Conservation (phyloP, 2,797 vertebrate species). For the Acanthornis magna region DNA sequence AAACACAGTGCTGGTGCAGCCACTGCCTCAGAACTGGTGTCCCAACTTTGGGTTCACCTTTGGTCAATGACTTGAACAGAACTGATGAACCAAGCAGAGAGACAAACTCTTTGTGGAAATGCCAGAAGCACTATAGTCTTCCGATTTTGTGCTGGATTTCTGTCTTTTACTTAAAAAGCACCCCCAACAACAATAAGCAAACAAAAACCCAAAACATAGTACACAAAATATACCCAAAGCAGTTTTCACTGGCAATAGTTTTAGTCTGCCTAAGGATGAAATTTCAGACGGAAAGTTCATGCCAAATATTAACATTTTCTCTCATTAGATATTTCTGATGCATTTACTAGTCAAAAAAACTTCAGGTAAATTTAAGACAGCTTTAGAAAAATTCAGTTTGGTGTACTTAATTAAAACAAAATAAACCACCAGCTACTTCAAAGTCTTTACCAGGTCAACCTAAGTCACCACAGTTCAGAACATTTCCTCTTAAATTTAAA, state of each 20-base stretch:
- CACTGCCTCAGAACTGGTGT: not conserved
- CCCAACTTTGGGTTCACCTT: not conserved
- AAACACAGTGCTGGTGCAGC: not conserved
- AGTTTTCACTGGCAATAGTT: not conserved
- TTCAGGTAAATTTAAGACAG: not conserved
- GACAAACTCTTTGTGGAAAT: not conserved
- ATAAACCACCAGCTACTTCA: not conserved
- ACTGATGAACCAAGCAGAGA: not conserved
- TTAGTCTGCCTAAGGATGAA: not conserved
- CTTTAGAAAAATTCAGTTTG: not conserved
- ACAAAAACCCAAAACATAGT: not conserved
- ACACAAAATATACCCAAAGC: not conserved
- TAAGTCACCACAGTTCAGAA: not conserved
- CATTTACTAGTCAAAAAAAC: not conserved
- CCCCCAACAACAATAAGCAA: not conserved
- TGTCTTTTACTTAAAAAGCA: not conserved
- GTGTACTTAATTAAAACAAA: not conserved
- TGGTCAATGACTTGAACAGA: not conserved
- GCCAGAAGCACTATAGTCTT: not conserved
- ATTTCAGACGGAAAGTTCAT: not conserved
- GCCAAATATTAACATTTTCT: not conserved
- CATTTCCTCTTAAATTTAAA: slow-evolving; percentile 25
- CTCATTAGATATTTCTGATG: not conserved
- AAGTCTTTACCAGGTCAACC: slow-evolving; percentile 11
- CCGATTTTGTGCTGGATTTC: not conserved